Evolutionary conservation across 1,140 invertebrate species (phyloP), one percentile per base, ranked within the genome.

Genomic region (Drosophila nannoptera): DNA sequence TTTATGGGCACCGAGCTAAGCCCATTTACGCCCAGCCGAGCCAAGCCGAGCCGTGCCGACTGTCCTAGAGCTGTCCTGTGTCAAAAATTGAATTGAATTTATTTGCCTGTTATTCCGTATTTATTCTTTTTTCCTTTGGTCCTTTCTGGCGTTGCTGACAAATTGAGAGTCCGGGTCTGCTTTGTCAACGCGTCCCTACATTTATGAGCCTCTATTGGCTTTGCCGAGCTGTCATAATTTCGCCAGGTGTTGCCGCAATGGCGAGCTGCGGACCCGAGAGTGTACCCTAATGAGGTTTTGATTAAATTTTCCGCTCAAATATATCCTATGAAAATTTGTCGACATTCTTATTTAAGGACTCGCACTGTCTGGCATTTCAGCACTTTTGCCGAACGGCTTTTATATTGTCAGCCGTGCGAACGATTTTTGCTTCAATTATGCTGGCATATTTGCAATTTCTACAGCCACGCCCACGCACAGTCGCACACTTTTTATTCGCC

Each of bases 221-320:
- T 16, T 11, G 14, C 29, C 35, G 5, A 43, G 54, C 50, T 71
- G 63, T 71, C 64, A 67, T 71, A 54, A 67, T 67, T 61, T 55
- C 8, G 14, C 16, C 29, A 49, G 55, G 46, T 45, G 11, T 52
- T 59, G 49, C 40, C 11, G 22, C 12, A 31, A 8, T 29, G 32
- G 40, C 40, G 11, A 6, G 38, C n/a, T 42, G 29, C 29, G 35
- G 43, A 33, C 38, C 9, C 29, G 31, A 22, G 38, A 11, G 6
- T 35, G 40, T 12, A 11, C 9, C 53, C 54, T 72, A 68, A 72
- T 72, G 73, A 83, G 61, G 72, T 83, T 83, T 83, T 83, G 75
- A 83, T 83, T 76, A 84, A 84, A 83, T 78, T 83, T 78, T 48
- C 61, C 45, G 50, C 61, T 65, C 46, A n/a, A 83, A 78, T 72